Conservation (phyloP, 2,797 vertebrate genomes). For the Falco berigora region DNA sequence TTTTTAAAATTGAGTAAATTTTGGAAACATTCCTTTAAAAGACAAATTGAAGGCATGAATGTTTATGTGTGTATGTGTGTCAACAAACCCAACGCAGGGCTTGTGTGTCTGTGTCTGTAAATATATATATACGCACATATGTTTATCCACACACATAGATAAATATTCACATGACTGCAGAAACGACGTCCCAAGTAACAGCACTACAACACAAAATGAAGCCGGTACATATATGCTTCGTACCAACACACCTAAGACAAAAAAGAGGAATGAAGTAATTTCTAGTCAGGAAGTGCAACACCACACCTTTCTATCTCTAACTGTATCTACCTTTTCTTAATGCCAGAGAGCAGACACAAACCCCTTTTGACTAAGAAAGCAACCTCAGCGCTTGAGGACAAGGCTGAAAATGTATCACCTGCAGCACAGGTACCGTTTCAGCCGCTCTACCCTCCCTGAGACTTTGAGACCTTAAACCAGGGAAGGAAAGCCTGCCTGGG, state of each 20-base stretch:
- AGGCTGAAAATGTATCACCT: not conserved
- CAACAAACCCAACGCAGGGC: not conserved
- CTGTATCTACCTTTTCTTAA: rapidly evolving
- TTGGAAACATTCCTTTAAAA: not conserved
- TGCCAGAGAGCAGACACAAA: not conserved
- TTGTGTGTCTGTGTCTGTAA: not conserved
- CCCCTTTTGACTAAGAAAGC: not conserved
- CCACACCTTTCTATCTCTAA: rapidly evolving
- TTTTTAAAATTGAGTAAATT: not conserved
- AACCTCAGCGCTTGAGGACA: rapidly evolving
- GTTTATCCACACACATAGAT: not conserved
- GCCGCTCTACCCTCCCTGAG: not conserved
- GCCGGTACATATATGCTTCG: rapidly evolving
- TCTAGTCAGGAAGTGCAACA: not conserved
- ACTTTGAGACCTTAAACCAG: not conserved
- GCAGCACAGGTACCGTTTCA: not conserved
- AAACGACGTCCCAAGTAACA: not conserved
- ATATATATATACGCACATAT: rapidly evolving
- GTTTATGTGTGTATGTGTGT: not conserved
- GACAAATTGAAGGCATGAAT: rapidly evolving
- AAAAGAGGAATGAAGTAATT: not conserved
- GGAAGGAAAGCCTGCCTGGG: not conserved
- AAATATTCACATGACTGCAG: not conserved
- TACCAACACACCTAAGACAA: not conserved
- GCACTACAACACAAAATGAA: not conserved